Conservation (phyloP, 1,140 invertebrate species). For the Bilobella aurantiaca region DNA sequence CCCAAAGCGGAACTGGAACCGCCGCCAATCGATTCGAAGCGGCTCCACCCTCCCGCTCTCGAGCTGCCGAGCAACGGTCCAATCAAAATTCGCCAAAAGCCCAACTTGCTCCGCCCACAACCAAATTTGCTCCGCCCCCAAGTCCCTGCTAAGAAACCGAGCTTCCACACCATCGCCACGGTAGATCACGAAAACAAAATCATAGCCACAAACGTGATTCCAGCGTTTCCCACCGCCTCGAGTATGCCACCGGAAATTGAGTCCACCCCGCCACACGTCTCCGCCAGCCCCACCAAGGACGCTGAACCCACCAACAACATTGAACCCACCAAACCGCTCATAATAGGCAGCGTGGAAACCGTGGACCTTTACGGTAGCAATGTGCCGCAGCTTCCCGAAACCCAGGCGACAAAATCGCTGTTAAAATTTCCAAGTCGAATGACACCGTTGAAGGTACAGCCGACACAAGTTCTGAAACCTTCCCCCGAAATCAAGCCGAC, state of each 20-base stretch:
- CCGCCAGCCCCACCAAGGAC: background rate
- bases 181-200: constrained; percentile 38
- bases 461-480: background rate
- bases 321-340: background rate
- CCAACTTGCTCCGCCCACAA: constrained; percentile 32
- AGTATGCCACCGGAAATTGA: constrained; percentile 13
- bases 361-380: constrained; percentile 8
- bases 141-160: constrained; percentile 12
- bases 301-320: background rate
- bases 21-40: constrained; percentile 26
- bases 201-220: constrained; percentile 34
- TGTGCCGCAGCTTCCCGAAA: background rate
- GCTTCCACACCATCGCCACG: constrained; percentile 37
- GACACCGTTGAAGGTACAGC: background rate
- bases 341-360: constrained; percentile 1
- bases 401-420: constrained; percentile 4
- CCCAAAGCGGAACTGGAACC: constrained; percentile 31
- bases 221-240: too few species aligned
- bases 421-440: constrained; percentile 25
- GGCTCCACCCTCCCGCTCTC: constrained; percentile 17
- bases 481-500: background rate
- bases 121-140: constrained; percentile 22
- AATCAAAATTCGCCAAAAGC: constrained; percentile 20
- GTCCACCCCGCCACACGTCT: background rate
- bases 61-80: constrained; percentile 27